These are phyloP conservation scores for Rhingia rostrata DNA, from an alignment of 2,888 invertebrate genomes.

Conservation along the genomic window DNA sequence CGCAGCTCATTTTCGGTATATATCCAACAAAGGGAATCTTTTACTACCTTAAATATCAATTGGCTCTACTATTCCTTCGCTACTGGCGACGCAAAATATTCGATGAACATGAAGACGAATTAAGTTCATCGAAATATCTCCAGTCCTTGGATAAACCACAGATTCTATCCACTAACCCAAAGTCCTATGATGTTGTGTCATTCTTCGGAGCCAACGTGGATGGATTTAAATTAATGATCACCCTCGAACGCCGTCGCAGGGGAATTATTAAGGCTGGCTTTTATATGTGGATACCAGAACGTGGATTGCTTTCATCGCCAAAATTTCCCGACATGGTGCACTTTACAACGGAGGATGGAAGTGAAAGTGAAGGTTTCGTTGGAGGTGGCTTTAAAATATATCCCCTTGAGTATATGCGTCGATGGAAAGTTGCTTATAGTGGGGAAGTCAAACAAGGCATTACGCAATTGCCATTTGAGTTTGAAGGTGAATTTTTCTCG, in stretches of 20 bases:
- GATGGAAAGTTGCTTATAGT: slow-evolving; percentile 88
- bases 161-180: slow-evolving; percentile 83
- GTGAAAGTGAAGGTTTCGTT: slow-evolving; percentile 85
- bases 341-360: slow-evolving; percentile 82
- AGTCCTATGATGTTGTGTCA: slow-evolving; percentile 89
- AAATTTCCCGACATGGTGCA: slow-evolving; percentile 88
- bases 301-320: slow-evolving; percentile 88
- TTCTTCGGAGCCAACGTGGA: slow-evolving; percentile 87
- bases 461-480: slow-evolving; percentile 84
- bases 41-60: slow-evolving; percentile 84
- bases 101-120: slow-evolving; percentile 76
- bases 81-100: slow-evolving; percentile 82
- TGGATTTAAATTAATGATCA: slow-evolving; percentile 87
- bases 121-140: slow-evolving; percentile 76
- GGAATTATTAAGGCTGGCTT: slow-evolving; percentile 88
- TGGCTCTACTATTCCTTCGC: slow-evolving; percentile 83
- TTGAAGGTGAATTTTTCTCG: slow-evolving; percentile 87
- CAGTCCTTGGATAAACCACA: slow-evolving; percentile 84
- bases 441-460: slow-evolving; percentile 85
- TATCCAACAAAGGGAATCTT: slow-evolving; percentile 85
- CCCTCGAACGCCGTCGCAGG: slow-evolving; percentile 87
- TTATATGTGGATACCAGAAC: slow-evolving; percentile 87
- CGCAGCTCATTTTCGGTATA: slow-evolving; percentile 83
- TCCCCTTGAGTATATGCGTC: slow-evolving; percentile 88
- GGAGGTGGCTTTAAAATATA: slow-evolving; percentile 88